phyloP scores from a whole-genome alignment of 2,113 vertebrate species.

The Dasyprocta punctata region DNA sequence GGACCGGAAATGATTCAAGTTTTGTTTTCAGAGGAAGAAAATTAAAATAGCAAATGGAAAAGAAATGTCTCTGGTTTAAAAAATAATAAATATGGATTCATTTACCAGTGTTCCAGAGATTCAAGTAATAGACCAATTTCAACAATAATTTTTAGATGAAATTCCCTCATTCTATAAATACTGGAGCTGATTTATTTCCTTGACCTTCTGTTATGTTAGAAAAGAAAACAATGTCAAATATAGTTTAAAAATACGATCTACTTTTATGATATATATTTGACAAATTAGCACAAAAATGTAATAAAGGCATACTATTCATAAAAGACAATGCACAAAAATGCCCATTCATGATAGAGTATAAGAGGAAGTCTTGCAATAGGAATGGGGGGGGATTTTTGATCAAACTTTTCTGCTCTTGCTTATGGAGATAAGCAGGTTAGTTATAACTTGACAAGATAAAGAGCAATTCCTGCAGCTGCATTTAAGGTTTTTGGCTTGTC shows the following conservation, averaged over 20 bases:
- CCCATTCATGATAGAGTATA: not conserved
- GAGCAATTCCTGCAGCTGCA: not conserved
- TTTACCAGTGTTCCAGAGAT: not conserved
- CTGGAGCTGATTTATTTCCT: not conserved
- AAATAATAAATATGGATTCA: not conserved
- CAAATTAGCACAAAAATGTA: not conserved
- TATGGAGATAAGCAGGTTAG: not conserved
- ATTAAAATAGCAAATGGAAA: constrained; percentile 4
- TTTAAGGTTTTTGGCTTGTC: not conserved
- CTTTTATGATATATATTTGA: not conserved
- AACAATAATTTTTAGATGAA: not conserved
- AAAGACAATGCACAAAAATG: not conserved
- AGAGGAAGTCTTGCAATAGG: not conserved
- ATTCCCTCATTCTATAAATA: not conserved
- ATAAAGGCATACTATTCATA: not conserved
- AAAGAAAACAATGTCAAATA: not conserved
- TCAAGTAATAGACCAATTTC: constrained; percentile 32
- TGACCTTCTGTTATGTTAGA: not conserved
- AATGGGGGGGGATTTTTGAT: not conserved
- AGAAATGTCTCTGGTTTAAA: not conserved
- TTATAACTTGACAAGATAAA: not conserved
- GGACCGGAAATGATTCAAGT: not conserved
- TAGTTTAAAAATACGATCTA: not conserved
- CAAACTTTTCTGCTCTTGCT: not conserved
- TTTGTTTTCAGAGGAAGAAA: constrained; percentile 4